Evolutionary conservation across 2,797 vertebrate species (phyloP).

Genomic region (Epinephelus malabaricus): DNA sequence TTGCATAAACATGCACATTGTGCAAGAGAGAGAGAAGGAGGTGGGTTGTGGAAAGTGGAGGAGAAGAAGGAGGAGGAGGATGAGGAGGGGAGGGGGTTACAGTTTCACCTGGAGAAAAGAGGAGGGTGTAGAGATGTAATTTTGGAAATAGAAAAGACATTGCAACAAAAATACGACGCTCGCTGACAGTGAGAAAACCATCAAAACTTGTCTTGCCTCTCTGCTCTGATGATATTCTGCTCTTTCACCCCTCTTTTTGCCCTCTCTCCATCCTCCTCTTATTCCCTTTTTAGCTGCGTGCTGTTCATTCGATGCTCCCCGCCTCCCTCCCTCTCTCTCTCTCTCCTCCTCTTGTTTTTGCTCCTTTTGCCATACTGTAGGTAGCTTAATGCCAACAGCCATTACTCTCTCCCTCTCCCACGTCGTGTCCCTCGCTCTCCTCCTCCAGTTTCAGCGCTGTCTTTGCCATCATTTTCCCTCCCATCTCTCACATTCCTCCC

Average conservation of each 20-base stretch:
- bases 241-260: conserved; percentile 9
- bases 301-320: conserved; percentile 34
- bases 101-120: conserved; percentile 60
- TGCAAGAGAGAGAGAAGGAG: conserved; percentile 32
- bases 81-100: not conserved
- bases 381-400: conserved; percentile 63
- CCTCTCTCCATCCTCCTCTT: conserved; percentile 16
- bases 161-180: conserved; percentile 2
- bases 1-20: conserved; percentile 81
- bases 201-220: conserved; percentile 38
- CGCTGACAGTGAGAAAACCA: conserved; percentile 27
- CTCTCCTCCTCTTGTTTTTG: not conserved
- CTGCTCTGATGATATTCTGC: conserved; percentile 30
- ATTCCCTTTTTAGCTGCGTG: conserved; percentile 46
- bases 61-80: conserved; percentile 15
- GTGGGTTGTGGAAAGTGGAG: conserved; percentile 21
- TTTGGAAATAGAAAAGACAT: conserved; percentile 35
- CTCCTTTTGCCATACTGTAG: conserved; percentile 59
- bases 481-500: conserved; percentile 46
- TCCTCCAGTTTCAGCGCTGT: conserved; percentile 58
- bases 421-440: conserved; percentile 61
- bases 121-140: conserved; percentile 5
- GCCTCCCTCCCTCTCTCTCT: conserved; percentile 16
- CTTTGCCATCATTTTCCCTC: conserved; percentile 55
- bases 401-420: conserved; percentile 70